Base-by-base conservation (phyloP, 2,113 vertebrate species). In the Myanophis thanlyinensis region DNA sequence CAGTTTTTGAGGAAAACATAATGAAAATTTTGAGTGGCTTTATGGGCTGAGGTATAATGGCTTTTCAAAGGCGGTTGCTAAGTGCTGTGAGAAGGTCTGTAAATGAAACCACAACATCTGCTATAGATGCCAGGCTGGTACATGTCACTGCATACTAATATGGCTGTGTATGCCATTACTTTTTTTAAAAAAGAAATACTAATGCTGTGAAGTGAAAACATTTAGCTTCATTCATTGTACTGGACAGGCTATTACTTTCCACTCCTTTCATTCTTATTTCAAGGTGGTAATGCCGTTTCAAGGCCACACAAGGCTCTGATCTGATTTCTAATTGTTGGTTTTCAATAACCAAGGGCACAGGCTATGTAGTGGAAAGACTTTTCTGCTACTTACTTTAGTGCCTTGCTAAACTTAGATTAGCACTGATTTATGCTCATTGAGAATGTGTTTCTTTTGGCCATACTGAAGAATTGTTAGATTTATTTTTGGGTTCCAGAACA, bases 1-100 rank as follows among this genome's bases (percentile, higher is more conserved):
- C 93, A 96, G 94, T 97, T 98, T 98, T 96, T 96, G 95, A 97
- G 91, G 44, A 95, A 97, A 97, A 94, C 95, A 96, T 96, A 97
- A 97, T 97, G 96, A 96, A 97, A 97, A 97, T 97, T 95, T 91
- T 90, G 94, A 95, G 95, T 96, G 95, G 86, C 92, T 97, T 96
- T 95, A 92, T 94, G 94, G 94, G 90, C 91, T 89, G 92, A 87
- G 93, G 90, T 94, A 95, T 90, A 92, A 94, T 94, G 91, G 47
- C 23, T 94, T 97, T 96, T 96, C 94, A 94, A 92, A 94, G 95
- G 93, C 95, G 25, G 95, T 93, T 91, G 94, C 62, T 88, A 86
- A 93, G 59, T 88, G 10, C 62, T 93, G 54, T 93, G 91, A 92
- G 91, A 94, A 44, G 88, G 47, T 95, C 93, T 95, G 94, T 91